A percentile compares a stretch with the other conserved stretches of the same genome.
phyloP scores from a whole-genome alignment of 2,113 vertebrate species.

The Dendrocopos noguchii region DNA sequence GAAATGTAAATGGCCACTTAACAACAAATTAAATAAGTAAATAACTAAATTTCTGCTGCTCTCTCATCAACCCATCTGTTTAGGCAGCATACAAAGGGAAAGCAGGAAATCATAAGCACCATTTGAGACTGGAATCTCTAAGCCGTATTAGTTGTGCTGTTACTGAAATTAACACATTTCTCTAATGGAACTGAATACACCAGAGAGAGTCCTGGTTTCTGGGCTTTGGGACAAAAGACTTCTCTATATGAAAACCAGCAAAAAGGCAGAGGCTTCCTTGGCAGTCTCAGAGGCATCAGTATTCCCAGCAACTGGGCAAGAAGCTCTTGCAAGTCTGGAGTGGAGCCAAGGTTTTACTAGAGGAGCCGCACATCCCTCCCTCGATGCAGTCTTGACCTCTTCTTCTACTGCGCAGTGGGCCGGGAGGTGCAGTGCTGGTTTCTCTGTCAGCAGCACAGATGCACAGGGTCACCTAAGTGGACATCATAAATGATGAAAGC shows the following conservation, averaged over 20 bases:
- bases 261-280: neutral
- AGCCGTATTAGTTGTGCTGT: constrained; percentile 51
- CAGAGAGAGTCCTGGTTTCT: constrained; percentile 12
- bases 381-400: neutral
- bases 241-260: neutral
- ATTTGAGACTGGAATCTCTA: constrained; percentile 15
- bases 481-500: neutral
- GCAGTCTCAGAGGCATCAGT: neutral
- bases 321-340: constrained; percentile 23
- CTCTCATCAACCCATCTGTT: neutral
- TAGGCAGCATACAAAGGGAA: constrained; percentile 21
- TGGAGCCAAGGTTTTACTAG: neutral
- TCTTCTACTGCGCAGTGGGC: neutral
- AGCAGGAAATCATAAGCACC: constrained; percentile 34
- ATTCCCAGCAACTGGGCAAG: neutral
- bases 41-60: constrained; percentile 40
- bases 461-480: neutral
- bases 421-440: neutral
- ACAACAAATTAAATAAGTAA: constrained; percentile 22
- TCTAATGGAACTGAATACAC: constrained; percentile 14
- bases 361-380: neutral
- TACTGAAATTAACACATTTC: constrained; percentile 44
- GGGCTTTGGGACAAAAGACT: constrained; percentile 36
- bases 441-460: neutral
- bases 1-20: constrained; percentile 14